Evolutionary conservation across 2,888 invertebrate genomes (phyloP).

Genomic region (Andrena camellia): DNA sequence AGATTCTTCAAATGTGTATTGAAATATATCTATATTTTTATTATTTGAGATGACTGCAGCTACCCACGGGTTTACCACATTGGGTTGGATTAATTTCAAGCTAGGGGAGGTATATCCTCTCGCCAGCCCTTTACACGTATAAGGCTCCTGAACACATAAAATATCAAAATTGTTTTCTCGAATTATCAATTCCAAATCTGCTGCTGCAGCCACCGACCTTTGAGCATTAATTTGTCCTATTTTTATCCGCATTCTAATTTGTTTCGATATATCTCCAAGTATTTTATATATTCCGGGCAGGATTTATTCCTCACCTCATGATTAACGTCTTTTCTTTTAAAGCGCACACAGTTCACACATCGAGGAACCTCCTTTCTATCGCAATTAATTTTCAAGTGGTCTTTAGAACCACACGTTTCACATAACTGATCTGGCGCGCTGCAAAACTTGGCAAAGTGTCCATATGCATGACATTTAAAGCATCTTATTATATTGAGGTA

Average conservation of each 20-base stretch:
- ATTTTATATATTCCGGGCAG: background rate
- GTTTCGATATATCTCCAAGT: background rate
- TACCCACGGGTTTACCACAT: background rate
- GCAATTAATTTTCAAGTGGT: background rate
- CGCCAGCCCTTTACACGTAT: background rate
- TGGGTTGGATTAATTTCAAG: background rate
- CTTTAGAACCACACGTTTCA: constrained; percentile 8
- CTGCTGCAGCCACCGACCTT: background rate
- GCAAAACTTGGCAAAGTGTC: constrained; percentile 3
- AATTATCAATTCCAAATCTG: background rate
- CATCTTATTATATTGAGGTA: background rate
- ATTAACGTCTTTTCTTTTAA: background rate
- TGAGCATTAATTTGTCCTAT: constrained; percentile 1
- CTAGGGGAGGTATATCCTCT: background rate
- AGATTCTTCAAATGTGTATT: background rate
- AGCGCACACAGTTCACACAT: background rate
- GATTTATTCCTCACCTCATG: background rate
- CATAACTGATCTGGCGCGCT: background rate
- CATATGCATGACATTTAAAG: constrained; percentile 1
- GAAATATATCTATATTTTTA: background rate
- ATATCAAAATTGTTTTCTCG: background rate
- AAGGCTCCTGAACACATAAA: background rate
- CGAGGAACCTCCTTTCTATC: background rate
- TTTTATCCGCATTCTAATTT: background rate
- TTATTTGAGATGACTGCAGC: background rate